A percentile compares a stretch with the other conserved stretches of the same genome.
These are phyloP conservation scores for Cotesia glomerata DNA, from an alignment of 1,140 invertebrate species.

Conservation along the genomic window DNA sequence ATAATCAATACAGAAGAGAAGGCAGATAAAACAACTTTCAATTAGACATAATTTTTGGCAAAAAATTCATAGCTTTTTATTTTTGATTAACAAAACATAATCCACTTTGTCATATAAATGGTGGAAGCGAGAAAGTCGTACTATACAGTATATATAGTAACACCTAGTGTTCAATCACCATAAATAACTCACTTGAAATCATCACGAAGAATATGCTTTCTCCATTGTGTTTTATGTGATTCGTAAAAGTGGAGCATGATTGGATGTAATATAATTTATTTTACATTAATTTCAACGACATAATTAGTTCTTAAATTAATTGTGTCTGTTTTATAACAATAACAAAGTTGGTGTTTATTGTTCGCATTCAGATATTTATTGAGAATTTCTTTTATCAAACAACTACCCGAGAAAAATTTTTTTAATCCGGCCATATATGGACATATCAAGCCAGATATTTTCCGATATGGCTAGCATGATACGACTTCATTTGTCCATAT, in stretches of 20 bases:
- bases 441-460: no score
- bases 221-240: not conserved
- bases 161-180: conserved; percentile 59
- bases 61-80: no score
- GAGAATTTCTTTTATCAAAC: no score
- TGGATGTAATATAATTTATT: not conserved
- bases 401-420: no score
- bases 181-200: conserved; percentile 59
- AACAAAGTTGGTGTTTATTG: no score
- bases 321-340: no score
- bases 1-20: not conserved
- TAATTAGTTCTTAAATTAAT: no score
- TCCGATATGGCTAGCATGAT: no score
- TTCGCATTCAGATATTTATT: no score
- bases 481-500: no score
- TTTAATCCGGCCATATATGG: no score
- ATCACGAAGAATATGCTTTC: conserved; percentile 38
- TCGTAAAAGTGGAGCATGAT: conserved; percentile 6
- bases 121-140: not conserved
- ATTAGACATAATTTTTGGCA: not conserved
- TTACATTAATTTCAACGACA: not conserved
- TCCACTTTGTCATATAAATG: not conserved
- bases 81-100: not conserved
- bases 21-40: not conserved
- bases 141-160: not conserved